phyloP scores from a whole-genome alignment of 2,113 vertebrate genomes.

The rabbit (Oryctolagus cuniculus) region mOryCun1.1 NC_091438.1:57151501-57152000 shows the following conservation, averaged over 20 bases:
- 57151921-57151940: not conserved
- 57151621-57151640: constrained; percentile 47
- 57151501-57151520: constrained; percentile 50
- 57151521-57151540: constrained; percentile 64
- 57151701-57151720: constrained; percentile 76
- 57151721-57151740: constrained; percentile 78
- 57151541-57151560: constrained; percentile 66
- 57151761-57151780: constrained; percentile 69
- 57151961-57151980: not conserved
- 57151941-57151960: not conserved
- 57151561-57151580: constrained; percentile 10
- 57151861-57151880: constrained; percentile 1
- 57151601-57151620: constrained; percentile 56
- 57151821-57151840: constrained; percentile 58
- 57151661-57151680: not conserved
- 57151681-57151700: constrained; percentile 70
- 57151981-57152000: too few relatives aligned
- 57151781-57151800: constrained; percentile 72
- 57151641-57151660: not conserved
- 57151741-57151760: constrained; percentile 75
- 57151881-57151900: not conserved
- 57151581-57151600: constrained; percentile 34
- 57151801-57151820: constrained; percentile 75
- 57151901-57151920: not conserved
- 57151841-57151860: constrained; percentile 52